Evolutionary conservation across 2,113 vertebrate genomes (phyloP), one percentile per base, ranked within the genome.

Genomic region (cat (Felis catus)): DNA sequence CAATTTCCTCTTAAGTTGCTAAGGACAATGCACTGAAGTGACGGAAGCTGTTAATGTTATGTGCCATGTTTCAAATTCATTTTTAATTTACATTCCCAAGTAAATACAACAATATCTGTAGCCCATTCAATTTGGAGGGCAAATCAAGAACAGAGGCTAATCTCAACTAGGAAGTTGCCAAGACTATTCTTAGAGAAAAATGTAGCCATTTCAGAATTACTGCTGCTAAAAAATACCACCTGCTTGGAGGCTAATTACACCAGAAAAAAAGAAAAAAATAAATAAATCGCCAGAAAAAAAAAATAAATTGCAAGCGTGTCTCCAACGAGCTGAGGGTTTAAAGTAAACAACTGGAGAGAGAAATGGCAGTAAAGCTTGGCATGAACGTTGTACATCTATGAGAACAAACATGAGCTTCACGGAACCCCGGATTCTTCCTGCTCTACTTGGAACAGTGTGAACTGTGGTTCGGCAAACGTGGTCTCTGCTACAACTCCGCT

Each of bases 391-490:
- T 1, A 33, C 5, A 5, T n/a, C 33, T 66, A 2, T 7, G n/a
- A 51, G 61, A 48, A 71, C 0, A 19, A 79, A 31, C 25, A 14
- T 15, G n/a, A 63, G 68, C 48, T 31, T 65, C 45, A 23, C 1
- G 39, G 31, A 45, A 51, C 1, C 23, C 5, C 3, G 0, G 2
- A 21, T 13, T 53, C 19, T 14, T 2, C 63, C 53, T 1, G 11
- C 5, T 9, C 11, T 4, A 3, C 27, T 5, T 9, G 65, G 16
- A 21, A 4, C 5, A 29, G 9, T 21, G 0, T 29, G n/a, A 15
- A 27, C 5, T 12, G 4, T 8, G 12, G 16, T 15, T 66, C 45
- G 29, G 18, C 33, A 23, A 18, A 19, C 19, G 9, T 3, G 27
- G 5, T 7, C 12, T 23, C 51, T 23, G 45, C 1, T 16, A 48